These are phyloP conservation scores for Operophtera brumata DNA, from an alignment of 2,888 invertebrate species.

Conservation along the genomic window DNA sequence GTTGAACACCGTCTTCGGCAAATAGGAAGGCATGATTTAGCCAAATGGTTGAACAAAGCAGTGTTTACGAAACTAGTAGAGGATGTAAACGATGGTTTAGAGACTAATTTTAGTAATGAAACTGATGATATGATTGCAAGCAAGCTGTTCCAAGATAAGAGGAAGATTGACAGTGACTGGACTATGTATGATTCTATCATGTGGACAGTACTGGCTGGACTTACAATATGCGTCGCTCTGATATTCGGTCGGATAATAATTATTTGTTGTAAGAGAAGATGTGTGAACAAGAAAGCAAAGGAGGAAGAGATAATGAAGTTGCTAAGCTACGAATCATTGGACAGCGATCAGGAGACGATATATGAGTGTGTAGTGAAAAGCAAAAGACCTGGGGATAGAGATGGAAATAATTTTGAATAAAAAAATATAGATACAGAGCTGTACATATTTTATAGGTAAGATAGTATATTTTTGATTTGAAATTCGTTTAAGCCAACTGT, in stretches of 20 bases:
- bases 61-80: conserved; percentile 78
- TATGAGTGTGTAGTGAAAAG: conserved; percentile 35
- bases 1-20: conserved; percentile 80
- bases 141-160: conserved; percentile 31
- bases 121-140: conserved; percentile 18
- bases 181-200: conserved; percentile 47
- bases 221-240: conserved; percentile 35
- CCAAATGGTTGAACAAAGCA: conserved; percentile 82
- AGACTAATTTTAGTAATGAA: conserved; percentile 31
- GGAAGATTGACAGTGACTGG: conserved; percentile 43
- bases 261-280: conserved; percentile 13
- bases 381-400: conserved; percentile 12
- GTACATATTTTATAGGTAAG: no score
- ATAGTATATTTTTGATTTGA: no score
- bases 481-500: no score
- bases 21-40: conserved; percentile 78
- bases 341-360: conserved; percentile 44
- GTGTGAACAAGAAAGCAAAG: conserved; percentile 28
- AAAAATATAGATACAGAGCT: no score
- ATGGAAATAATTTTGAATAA: conserved; percentile 21
- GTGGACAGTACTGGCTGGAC: conserved; percentile 35
- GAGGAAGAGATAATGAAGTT: conserved; percentile 39
- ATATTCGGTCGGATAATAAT: conserved; percentile 25
- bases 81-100: conserved; percentile 62
- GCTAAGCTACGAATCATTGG: conserved; percentile 32